phyloP scores from a whole-genome alignment of 2,888 invertebrate genomes.

The Drosophila hawaiiensis region DNA sequence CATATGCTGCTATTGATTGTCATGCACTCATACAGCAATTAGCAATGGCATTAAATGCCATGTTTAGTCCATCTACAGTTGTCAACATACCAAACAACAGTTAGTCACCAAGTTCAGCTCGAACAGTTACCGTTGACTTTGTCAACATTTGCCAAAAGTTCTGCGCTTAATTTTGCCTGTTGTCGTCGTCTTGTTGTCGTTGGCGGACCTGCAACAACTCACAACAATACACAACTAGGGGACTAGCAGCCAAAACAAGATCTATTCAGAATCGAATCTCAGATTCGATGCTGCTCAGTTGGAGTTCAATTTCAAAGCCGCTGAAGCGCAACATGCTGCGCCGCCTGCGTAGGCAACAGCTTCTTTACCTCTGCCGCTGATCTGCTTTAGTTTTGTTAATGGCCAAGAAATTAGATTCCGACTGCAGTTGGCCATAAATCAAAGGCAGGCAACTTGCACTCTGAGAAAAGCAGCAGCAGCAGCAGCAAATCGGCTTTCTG shows the following conservation, averaged over 20 bases:
- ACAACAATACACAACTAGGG: conserved; percentile 18
- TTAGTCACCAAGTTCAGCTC: conserved; percentile 54
- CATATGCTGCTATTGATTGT: conserved; percentile 22
- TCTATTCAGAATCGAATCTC: conserved; percentile 21
- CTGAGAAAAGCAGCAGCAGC: conserved; percentile 46
- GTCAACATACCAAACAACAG: conserved; percentile 61
- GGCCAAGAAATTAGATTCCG: conserved; percentile 78
- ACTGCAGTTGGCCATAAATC: conserved; percentile 77
- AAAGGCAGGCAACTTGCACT: conserved; percentile 60
- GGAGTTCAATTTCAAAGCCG: conserved; percentile 55
- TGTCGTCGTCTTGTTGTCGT: conserved; percentile 26
- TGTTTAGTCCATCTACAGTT: conserved; percentile 47
- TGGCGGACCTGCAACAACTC: conserved; percentile 12
- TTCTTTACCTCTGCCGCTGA: conserved; percentile 4
- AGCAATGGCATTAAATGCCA: conserved; percentile 64
- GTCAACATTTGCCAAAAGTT: conserved; percentile 71
- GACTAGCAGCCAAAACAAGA: conserved; percentile 29
- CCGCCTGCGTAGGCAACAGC: conserved; percentile 65
- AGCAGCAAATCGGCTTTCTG: conserved; percentile 57
- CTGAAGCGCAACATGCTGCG: conserved; percentile 43
- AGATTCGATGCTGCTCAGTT: conserved; percentile 40
- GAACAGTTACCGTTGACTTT: conserved; percentile 65
- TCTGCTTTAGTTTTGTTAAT: conserved; percentile 72
- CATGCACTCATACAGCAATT: conserved; percentile 63
- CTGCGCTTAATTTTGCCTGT: conserved; percentile 53